Percentiles rank a stretch among this genome's conserved stretches.
phyloP scores from a whole-genome alignment of 2,113 vertebrate genomes.

The Sphyrna mokarran region DNA sequence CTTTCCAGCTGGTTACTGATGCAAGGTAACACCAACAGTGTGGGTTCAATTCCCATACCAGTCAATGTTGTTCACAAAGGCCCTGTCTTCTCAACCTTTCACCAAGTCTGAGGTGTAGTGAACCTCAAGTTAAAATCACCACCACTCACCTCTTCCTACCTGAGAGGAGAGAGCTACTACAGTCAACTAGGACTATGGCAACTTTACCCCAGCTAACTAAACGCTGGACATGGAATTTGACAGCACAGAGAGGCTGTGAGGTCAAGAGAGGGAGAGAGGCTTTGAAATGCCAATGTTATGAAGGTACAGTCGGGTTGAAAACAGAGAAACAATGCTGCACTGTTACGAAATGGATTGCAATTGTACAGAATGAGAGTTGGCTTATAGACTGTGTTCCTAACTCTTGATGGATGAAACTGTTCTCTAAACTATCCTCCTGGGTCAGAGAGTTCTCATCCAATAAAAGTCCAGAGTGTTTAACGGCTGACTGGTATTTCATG shows the following conservation, averaged over 20 bases:
- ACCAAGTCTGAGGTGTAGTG: too few species aligned
- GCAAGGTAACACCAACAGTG: too few species aligned
- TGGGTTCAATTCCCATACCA: too few species aligned
- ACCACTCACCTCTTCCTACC: too few species aligned
- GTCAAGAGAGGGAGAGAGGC: background rate
- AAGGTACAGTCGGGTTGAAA: too few species aligned
- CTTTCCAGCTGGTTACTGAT: too few species aligned
- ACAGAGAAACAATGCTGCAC: background rate
- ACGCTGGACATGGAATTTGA: background rate
- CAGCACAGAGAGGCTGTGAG: background rate
- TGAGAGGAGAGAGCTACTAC: too few species aligned
- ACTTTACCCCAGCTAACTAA: too few species aligned
- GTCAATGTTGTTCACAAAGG: too few species aligned
- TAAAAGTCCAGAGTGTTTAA: background rate
- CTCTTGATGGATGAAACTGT: background rate
- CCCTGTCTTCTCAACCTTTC: too few species aligned
- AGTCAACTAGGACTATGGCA: too few species aligned
- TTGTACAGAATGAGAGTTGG: background rate
- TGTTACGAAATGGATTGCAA: background rate
- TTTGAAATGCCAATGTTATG: background rate
- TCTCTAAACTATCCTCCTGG: conserved; percentile 1
- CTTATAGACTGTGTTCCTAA: background rate
- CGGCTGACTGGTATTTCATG: background rate
- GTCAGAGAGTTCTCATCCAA: background rate
- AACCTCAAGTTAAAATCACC: too few species aligned